Conservation (phyloP, 1,140 invertebrate species). For the Tetranychus urticae region DNA sequence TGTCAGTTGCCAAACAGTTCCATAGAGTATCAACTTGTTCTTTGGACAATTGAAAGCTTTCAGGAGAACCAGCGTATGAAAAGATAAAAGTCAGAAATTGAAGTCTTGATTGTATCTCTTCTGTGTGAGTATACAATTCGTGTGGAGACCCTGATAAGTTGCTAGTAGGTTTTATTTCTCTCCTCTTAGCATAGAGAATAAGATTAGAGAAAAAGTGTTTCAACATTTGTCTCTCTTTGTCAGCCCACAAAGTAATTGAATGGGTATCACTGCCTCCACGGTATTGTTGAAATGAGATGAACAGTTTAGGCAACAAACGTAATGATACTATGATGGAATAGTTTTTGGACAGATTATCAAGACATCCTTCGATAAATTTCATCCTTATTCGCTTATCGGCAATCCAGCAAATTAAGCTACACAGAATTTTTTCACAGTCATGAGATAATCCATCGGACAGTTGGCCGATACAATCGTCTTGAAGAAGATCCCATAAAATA, state of each 20-base stretch:
- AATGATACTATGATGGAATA: conserved; percentile 67
- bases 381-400: conserved; percentile 62
- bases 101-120: conserved; percentile 64
- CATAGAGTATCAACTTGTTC: conserved; percentile 72
- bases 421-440: conserved; percentile 72
- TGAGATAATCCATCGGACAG: conserved; percentile 60
- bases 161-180: no score
- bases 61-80: conserved; percentile 64
- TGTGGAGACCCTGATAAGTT: neutral
- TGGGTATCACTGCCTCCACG: conserved; percentile 27
- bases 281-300: conserved; percentile 71
- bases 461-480: conserved; percentile 65
- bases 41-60: conserved; percentile 51
- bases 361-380: conserved; percentile 80
- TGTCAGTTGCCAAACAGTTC: conserved; percentile 60
- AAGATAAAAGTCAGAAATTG: conserved; percentile 78
- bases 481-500: conserved; percentile 72
- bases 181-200: conserved; percentile 20
- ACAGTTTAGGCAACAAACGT: conserved; percentile 59
- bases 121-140: conserved; percentile 46
- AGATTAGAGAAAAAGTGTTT: conserved; percentile 66
- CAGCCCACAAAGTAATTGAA: conserved; percentile 41
- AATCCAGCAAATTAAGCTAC: conserved; percentile 55
- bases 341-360: conserved; percentile 66
- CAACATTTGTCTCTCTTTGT: conserved; percentile 71